Conservation (phyloP, 2,888 invertebrate species). For the Xanthia icteritia region DNA sequence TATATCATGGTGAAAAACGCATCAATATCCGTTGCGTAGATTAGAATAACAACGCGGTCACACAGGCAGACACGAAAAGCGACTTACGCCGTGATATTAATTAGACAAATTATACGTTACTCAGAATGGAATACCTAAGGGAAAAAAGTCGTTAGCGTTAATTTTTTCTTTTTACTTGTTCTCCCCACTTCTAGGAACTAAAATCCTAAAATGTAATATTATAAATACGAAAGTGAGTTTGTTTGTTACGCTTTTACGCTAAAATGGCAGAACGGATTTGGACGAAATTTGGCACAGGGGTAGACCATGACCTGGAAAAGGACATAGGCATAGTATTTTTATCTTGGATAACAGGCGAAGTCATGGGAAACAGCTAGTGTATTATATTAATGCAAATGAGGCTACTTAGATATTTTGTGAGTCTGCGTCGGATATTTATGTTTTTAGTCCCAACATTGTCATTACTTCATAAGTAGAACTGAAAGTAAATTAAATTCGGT, state of each 20-base stretch:
- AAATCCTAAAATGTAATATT: too few species aligned
- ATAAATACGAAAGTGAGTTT: too few species aligned
- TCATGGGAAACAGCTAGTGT: background rate
- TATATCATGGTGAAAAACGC: background rate
- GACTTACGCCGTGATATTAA: too few species aligned
- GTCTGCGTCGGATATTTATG: conserved; percentile 33
- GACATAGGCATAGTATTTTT: too few species aligned
- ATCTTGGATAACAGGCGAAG: too few species aligned
- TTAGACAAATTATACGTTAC: background rate
- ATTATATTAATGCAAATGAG: conserved; percentile 37
- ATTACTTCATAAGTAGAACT: conserved; percentile 58
- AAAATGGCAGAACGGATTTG: too few species aligned
- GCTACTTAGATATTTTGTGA: conserved; percentile 36
- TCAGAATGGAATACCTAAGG: background rate
- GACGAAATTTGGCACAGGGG: too few species aligned
- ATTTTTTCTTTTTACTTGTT: background rate
- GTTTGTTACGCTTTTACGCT: too few species aligned
- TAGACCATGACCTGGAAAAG: too few species aligned
- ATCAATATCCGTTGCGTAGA: background rate
- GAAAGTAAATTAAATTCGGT: conserved; percentile 63
- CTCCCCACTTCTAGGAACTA: too few species aligned
- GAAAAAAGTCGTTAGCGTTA: too few species aligned
- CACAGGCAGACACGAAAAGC: too few species aligned
- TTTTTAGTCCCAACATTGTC: conserved; percentile 43
- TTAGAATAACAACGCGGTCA: background rate